These are phyloP conservation scores for Empidonax traillii DNA, from an alignment of 2,113 vertebrate genomes.

Conservation along the genomic window DNA sequence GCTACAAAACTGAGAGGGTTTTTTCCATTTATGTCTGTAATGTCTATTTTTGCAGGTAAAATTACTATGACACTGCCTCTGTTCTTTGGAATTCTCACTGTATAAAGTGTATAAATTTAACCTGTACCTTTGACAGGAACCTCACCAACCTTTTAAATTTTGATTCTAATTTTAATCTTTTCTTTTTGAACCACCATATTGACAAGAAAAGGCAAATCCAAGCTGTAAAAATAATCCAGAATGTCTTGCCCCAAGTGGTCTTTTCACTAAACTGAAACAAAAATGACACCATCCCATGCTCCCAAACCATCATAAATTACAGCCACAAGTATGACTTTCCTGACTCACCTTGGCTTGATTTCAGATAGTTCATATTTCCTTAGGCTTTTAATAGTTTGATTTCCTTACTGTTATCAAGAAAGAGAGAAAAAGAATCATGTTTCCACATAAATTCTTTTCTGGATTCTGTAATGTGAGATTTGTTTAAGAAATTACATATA, in stretches of 20 bases:
- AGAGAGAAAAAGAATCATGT: neutral
- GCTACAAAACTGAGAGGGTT: accelerated
- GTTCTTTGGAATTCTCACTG: neutral
- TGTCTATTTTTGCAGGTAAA: neutral
- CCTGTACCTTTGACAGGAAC: neutral
- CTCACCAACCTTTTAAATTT: neutral
- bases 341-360: neutral
- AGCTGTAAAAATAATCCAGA: neutral
- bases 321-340: neutral
- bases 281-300: accelerated
- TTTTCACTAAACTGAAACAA: neutral
- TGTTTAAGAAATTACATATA: neutral
- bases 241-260: neutral
- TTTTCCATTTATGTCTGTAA: neutral
- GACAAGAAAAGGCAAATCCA: neutral
- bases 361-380: neutral
- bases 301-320: neutral
- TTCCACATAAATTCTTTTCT: neutral
- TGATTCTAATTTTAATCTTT: neutral
- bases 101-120: neutral
- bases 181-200: neutral
- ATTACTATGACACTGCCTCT: neutral
- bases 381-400: neutral
- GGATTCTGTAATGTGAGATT: neutral
- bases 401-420: neutral